phyloP scores from a whole-genome alignment of 2,888 invertebrate genomes.

The Harpagoxenus sublaevis region DNA sequence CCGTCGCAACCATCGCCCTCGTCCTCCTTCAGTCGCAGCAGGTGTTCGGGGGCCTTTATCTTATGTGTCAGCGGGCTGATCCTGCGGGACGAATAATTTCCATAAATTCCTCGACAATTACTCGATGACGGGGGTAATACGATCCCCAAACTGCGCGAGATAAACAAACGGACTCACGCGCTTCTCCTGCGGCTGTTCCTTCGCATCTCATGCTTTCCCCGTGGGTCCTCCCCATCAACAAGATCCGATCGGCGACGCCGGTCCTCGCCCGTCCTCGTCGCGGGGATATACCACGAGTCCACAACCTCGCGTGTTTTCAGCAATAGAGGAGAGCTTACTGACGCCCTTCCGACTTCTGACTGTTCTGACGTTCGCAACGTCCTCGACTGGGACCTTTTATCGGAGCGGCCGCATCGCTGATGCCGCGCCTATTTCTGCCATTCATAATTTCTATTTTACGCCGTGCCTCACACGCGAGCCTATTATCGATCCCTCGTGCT shows the following conservation, averaged over 20 bases:
- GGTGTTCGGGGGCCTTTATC: constrained; percentile 69
- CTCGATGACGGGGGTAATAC: background rate
- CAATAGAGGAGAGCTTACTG: background rate
- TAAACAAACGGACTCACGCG: constrained; percentile 71
- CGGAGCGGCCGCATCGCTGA: background rate
- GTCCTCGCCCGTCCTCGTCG: no score
- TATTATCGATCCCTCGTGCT: constrained; percentile 25
- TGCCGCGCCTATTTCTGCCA: background rate
- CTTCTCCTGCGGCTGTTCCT: constrained; percentile 73
- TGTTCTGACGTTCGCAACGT: constrained; percentile 1
- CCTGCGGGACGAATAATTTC: constrained; percentile 32
- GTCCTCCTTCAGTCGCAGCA: constrained; percentile 56
- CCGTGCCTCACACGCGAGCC: constrained; percentile 3
- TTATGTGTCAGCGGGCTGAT: constrained; percentile 69
- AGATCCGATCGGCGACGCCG: constrained; percentile 2
- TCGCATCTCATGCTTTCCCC: constrained; percentile 80
- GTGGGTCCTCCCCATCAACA: constrained; percentile 50
- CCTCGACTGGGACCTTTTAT: background rate
- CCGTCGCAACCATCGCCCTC: constrained; percentile 49
- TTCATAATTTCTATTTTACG: constrained; percentile 36
- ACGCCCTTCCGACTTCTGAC: background rate
- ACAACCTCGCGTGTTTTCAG: background rate
- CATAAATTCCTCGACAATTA: background rate
- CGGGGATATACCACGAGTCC: background rate
- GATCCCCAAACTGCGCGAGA: background rate